A percentile compares a stretch with the other conserved stretches of the same genome.
Conservation (phyloP, 2,113 vertebrate genomes). For the Anguilla japonica region DNA sequence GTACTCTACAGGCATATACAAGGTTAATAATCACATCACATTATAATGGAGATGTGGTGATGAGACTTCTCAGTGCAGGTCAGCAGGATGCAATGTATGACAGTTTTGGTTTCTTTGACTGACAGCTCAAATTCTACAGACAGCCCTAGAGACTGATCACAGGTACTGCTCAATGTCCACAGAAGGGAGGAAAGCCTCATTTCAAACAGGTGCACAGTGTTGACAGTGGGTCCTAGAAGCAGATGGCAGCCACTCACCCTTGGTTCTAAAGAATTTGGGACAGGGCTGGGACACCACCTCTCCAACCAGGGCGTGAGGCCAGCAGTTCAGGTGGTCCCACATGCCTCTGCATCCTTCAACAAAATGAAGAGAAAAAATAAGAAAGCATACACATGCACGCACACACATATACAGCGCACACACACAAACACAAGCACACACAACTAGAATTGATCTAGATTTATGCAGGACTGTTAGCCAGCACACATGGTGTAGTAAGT, state of each 20-base stretch:
- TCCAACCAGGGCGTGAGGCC: constrained; percentile 75
- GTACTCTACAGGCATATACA: too few species aligned
- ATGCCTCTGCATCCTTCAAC: constrained; percentile 72
- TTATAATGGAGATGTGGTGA: too few species aligned
- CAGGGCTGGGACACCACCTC: constrained; percentile 77
- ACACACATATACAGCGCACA: not conserved
- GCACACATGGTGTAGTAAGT: too few species aligned
- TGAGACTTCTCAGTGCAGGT: too few species aligned
- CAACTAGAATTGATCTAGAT: too few species aligned
- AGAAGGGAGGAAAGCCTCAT: not conserved
- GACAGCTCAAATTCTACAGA: not conserved
- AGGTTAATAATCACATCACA: too few species aligned
- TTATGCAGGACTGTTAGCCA: too few species aligned
- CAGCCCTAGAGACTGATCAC: not conserved
- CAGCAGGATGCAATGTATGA: too few species aligned
- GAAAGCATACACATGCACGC: not conserved
- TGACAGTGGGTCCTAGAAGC: not conserved
- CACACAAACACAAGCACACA: too few species aligned
- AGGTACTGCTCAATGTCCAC: not conserved
- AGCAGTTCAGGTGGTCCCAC: constrained; percentile 90
- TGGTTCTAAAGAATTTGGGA: constrained; percentile 74
- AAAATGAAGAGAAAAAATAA: not conserved
- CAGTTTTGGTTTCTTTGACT: not conserved
- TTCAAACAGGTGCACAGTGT: not conserved
- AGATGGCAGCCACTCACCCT: constrained; percentile 66